Evolutionary conservation across 2,888 invertebrate species (phyloP), one percentile per base, ranked within the genome.

Genomic region (Cryptocephalus moraei): DNA sequence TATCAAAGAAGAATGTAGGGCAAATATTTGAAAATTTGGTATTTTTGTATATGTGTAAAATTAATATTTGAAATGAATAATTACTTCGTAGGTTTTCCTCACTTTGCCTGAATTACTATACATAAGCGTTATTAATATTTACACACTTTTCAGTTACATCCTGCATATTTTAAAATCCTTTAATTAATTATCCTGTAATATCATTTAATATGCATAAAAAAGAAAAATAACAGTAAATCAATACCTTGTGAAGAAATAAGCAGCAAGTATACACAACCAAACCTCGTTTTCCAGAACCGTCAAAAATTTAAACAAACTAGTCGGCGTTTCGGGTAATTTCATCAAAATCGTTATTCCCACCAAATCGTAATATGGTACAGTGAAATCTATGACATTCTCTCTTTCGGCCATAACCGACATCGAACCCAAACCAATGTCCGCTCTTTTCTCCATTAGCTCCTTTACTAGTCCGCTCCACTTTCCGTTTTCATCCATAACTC

Each of bases 391-490:
- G 0, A 95, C 93, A 63, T 91, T 91, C 71, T 95, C 95, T 34
- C 97, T 75, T 63, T 96, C 96, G 0, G 96, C 95, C 92, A 95
- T 96, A 0, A 97, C 95, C 0, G 94, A 92, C 65, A 97, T 77
- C 0, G 95, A 90, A 1, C 92, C 91, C 8, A 97, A 70, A 0
- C 91, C 95, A 56, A 97, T 93, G 65, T 97, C 96, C 0, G 95
- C 96, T 86, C 65, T 54, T 75, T 91, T 60, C 36, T 68, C 68
- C 44, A 67, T 64, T 32, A 67, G 49, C 52, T 67, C 66, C 47
- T 67, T 66, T 2, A 72, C 68, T 13, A 70, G 57, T 4, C 72
- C 81, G 60, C 80, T 78, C 85, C 84, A 86, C 49, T 78, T 77
- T 1, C 78, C 78, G 48, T 86, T 82, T 38, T 87, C 86, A 58